Evolutionary conservation across 2,888 invertebrate species (phyloP), one percentile per base, ranked within the genome.

Genomic region (Cryptus viduatorius): DNA sequence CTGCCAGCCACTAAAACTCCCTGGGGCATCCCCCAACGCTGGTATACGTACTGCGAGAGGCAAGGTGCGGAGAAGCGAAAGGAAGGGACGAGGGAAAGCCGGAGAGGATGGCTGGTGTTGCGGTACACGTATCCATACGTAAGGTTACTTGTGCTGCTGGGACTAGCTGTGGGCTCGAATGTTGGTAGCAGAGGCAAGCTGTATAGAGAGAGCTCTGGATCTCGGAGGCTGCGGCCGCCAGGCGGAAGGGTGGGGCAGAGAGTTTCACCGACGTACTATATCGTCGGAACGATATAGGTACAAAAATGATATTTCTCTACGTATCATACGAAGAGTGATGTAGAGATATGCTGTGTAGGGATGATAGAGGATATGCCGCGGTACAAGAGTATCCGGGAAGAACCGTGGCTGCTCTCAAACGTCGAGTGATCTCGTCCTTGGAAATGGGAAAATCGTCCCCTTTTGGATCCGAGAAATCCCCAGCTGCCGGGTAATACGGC

Each of bases 1-100:
- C 87, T 88, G 88, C 88, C 89, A 89, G 88, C 88, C 88, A 89
- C 86, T 89, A 88, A 88, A 90, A 89, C 86, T 90, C 87, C 82
- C 87, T 65, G 72, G 89, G 88, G 87, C 85, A 77, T 81, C 77
- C 80, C 56, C 79, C 73, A 72, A 56, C 68, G 80, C 64, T 61
- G 53, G 46, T 82, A 56, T 71, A 73, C 56, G 56, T 83, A 83
- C 68, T 79, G 42, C 68, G 59, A 65, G 76, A 1, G n/a, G 37
- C n/a, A 64, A 56, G 65, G 79, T n/a, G 65, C 37, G 31, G 44
- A 29, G 73, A 64, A 71, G 79, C 16, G 65, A 31, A 19, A 44
- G n/a, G 59, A 14, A 50, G 56, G 72, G n/a, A 42, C 24, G 61
- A 65, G 68, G 76, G 50, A 83, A 80, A 76, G 80, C 64, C 31